Conservation (phyloP, 2,888 invertebrate genomes). For the Ochropacha duplaris region DNA sequence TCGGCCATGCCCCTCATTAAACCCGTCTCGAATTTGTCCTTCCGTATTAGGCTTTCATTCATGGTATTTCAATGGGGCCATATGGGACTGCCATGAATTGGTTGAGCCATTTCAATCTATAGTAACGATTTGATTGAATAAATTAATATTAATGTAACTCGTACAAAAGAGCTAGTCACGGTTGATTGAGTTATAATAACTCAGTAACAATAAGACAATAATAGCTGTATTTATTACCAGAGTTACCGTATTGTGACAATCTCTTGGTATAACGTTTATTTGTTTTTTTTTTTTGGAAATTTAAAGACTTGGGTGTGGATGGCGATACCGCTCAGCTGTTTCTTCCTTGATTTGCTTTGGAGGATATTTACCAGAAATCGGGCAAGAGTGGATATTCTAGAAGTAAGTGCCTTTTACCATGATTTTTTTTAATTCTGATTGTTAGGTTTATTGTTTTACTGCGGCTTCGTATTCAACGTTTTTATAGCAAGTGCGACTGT, state of each 20-base stretch:
- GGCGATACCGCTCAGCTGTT: slow-evolving; percentile 62
- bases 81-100: neutral
- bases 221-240: too few species aligned
- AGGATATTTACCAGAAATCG: slow-evolving; percentile 67
- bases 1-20: slow-evolving; percentile 2
- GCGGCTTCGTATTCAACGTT: too few species aligned
- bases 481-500: too few species aligned
- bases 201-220: too few species aligned
- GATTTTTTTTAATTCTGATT: neutral
- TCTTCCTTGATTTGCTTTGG: slow-evolving; percentile 67
- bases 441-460: too few species aligned
- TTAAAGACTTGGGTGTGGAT: slow-evolving; percentile 79
- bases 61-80: neutral
- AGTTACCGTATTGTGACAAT: too few species aligned
- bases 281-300: slow-evolving; percentile 32
- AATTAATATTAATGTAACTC: neutral
- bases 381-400: slow-evolving; percentile 54
- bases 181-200: neutral
- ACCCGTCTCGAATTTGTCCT: slow-evolving; percentile 9
- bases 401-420: slow-evolving; percentile 49
- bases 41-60: slow-evolving; percentile 9
- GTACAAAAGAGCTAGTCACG: neutral
- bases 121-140: neutral
- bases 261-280: too few species aligned
- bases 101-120: neutral